Evolutionary conservation across 2,113 vertebrate genomes (phyloP), one percentile per base, ranked within the genome.

Genomic region (Romanogobio albipinnatus): DNA sequence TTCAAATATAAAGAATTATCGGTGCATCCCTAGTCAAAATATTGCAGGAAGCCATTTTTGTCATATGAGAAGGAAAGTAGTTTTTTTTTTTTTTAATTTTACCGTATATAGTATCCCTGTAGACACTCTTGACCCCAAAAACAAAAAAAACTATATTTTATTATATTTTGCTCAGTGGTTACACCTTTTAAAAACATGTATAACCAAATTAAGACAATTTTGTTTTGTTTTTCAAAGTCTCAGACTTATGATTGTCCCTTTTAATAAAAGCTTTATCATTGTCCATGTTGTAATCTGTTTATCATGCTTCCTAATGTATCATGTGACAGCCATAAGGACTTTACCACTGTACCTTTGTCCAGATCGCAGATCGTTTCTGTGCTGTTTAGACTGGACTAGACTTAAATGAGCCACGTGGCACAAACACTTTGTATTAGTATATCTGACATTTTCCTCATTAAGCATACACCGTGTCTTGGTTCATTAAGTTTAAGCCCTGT

Each of bases 321-420:
- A 64, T 68, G 43, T 76, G 61, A 39, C 47, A 51, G n/a, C 64
- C 75, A 85, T 75, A 74, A 79, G 58, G 45, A 36, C 56, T 79
- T 62, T 62, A 79, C 76, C 11, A 62, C 58, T 62, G 76, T 79
- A 79, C 77, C 13, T 79, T 79, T 26, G 77, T 62, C 4, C 58
- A 61, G 77, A 29, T 76, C 73, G 1, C 73, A 10, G 13, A 17
- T 15, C 24, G n/a, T 8, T 19, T 64, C 24, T 64, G 39, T 73
- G 39, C 24, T n/a, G 10, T 73, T 26, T 62, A 26, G 24, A 62
- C 59, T 24, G 10, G 1, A 61, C 39, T 47, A 22, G 39, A 73
- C 39, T 15, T 9, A 39, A 39, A 17, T 70, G 5, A 56, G 74
- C 26, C 74, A 33, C 1, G 2, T 76, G 74, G 74, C 26, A 76